phyloP scores from a whole-genome alignment of 30 jellyfish, hydroid and myxozoan genomes.

The Aurelia aurita region DNA sequence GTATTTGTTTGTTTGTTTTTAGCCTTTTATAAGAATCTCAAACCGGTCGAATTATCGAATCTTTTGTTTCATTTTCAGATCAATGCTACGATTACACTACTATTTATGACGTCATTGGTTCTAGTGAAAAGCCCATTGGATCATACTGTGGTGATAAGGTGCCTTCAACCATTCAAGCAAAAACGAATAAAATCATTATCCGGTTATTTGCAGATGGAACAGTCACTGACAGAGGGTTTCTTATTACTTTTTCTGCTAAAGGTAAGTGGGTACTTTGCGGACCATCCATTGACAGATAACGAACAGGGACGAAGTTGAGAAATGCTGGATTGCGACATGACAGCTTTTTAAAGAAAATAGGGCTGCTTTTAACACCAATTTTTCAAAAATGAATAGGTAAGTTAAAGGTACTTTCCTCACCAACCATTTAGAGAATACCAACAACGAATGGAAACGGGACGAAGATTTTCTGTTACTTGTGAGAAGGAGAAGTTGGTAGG shows the following conservation, averaged over 20 bases:
- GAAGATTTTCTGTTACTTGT: too few species aligned
- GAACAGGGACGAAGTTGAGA: too few species aligned
- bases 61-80: constrained; percentile 30
- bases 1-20: too few species aligned
- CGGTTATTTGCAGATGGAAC: constrained; percentile 76
- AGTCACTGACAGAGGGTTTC: constrained; percentile 74
- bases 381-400: too few species aligned
- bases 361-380: too few species aligned
- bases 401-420: too few species aligned
- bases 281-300: too few species aligned
- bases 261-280: constrained; percentile 7
- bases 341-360: too few species aligned
- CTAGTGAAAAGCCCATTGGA: constrained; percentile 32
- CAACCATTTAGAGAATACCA: too few species aligned
- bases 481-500: too few species aligned
- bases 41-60: neutral
- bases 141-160: constrained; percentile 66
- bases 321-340: too few species aligned
- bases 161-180: constrained; percentile 66
- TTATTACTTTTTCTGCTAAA: constrained; percentile 49
- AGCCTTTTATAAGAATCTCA: neutral
- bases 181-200: constrained; percentile 59
- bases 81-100: constrained; percentile 78
- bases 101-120: constrained; percentile 71
- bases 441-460: too few species aligned